These are phyloP conservation scores for Tethea ocularis DNA, from an alignment of 2,888 invertebrate species.

Conservation along the genomic window DNA sequence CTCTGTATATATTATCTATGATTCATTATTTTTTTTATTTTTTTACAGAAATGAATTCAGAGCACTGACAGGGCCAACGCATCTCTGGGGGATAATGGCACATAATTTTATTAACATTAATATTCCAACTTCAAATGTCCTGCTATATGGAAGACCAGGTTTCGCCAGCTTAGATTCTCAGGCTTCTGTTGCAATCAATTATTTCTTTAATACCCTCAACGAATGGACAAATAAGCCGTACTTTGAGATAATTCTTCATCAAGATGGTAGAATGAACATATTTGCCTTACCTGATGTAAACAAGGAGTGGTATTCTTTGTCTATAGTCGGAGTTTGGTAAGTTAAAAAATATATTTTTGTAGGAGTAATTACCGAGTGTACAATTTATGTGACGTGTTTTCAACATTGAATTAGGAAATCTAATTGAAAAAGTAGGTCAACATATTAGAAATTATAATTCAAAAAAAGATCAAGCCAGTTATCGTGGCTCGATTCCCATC, in stretches of 20 bases:
- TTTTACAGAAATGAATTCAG: conserved; percentile 53
- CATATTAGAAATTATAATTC: too few relatives aligned
- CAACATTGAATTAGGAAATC: neutral
- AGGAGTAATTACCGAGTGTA: too few relatives aligned
- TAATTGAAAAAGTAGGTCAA: too few relatives aligned
- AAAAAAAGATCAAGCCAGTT: too few relatives aligned
- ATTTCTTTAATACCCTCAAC: conserved; percentile 50
- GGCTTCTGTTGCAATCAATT: conserved; percentile 59
- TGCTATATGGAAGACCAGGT: conserved; percentile 51
- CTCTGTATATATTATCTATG: too few relatives aligned
- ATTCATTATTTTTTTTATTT: neutral
- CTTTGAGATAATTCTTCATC: conserved; percentile 54
- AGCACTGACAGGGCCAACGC: conserved; percentile 52
- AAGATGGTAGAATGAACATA: conserved; percentile 58
- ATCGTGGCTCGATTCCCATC: too few relatives aligned
- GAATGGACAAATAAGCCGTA: conserved; percentile 65
- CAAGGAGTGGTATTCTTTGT: conserved; percentile 65
- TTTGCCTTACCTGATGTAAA: conserved; percentile 66
- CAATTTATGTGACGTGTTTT: too few relatives aligned
- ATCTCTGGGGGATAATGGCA: conserved; percentile 68
- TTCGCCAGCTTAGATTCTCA: conserved; percentile 49
- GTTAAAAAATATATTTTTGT: conserved; percentile 24
- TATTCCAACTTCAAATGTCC: conserved; percentile 52
- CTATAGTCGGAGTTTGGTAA: conserved; percentile 72
- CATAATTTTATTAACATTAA: conserved; percentile 59